Conservation (phyloP, 1,140 invertebrate species). For the Ylistrum balloti region DNA sequence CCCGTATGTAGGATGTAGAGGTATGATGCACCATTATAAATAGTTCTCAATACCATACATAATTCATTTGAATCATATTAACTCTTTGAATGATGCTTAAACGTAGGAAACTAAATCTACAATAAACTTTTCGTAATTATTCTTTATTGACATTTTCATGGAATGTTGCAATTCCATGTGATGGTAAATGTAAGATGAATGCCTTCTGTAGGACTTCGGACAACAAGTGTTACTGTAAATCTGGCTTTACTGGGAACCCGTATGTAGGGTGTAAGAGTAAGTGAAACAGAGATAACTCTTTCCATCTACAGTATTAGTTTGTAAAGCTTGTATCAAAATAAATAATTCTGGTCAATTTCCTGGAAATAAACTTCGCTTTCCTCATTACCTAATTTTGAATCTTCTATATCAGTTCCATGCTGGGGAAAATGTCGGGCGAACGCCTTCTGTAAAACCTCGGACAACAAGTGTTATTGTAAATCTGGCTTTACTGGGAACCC, state of each 20-base stretch:
- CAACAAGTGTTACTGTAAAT: not conserved
- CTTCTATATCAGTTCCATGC: no score
- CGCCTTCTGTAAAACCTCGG: not conserved
- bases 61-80: no score
- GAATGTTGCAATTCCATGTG: not conserved
- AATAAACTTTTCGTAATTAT: not conserved
- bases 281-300: no score
- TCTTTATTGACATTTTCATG: not conserved
- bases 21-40: no score
- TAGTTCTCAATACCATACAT: no score
- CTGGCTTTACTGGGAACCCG: not conserved
- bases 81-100: no score
- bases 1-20: not conserved
- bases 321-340: no score
- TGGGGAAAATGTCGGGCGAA: not conserved
- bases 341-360: no score
- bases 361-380: no score
- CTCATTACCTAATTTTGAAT: no score
- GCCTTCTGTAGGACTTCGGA: not conserved
- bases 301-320: no score
- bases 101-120: no score
- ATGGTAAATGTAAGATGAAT: not conserved
- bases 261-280: not conserved
- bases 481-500: not conserved
- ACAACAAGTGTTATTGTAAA: slow-evolving; percentile 25